phyloP scores from a whole-genome alignment of 2,113 vertebrate species.

The Acanthisitta chloris region DNA sequence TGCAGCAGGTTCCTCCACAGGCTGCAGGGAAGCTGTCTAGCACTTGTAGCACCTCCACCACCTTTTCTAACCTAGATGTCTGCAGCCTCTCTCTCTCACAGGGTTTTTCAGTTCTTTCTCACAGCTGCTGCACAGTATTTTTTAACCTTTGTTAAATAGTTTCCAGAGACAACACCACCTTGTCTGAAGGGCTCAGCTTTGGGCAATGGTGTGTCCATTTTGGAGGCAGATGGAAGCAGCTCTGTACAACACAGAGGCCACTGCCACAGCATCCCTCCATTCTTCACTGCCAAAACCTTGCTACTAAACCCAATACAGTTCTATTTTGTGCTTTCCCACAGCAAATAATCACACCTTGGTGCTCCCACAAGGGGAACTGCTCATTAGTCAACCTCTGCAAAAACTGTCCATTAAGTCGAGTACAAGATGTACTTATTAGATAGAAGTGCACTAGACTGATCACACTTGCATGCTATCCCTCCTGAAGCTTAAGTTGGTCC shows the following conservation, averaged over 20 bases:
- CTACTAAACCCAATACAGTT: background rate
- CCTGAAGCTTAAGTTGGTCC: background rate
- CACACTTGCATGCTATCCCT: background rate
- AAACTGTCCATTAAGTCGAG: background rate
- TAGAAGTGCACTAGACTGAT: background rate
- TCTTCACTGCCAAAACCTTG: background rate
- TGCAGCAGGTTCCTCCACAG: background rate
- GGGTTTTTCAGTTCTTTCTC: background rate
- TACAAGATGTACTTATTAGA: background rate
- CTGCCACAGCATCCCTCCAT: background rate
- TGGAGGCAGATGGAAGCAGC: background rate
- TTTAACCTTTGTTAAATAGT: background rate
- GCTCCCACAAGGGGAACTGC: background rate
- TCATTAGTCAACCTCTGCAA: background rate
- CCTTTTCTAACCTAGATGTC: background rate
- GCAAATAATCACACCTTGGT: background rate
- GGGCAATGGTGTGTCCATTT: background rate
- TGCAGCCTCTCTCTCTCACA: background rate
- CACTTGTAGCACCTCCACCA: fast-evolving
- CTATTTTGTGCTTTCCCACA: background rate
- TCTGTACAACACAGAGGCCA: background rate
- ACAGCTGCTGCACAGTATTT: background rate
- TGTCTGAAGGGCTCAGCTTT: background rate
- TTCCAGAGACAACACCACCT: background rate
- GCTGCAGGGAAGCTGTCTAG: background rate